Conservation (phyloP, 2,888 invertebrate genomes). For the Bellardia bayeri region DNA sequence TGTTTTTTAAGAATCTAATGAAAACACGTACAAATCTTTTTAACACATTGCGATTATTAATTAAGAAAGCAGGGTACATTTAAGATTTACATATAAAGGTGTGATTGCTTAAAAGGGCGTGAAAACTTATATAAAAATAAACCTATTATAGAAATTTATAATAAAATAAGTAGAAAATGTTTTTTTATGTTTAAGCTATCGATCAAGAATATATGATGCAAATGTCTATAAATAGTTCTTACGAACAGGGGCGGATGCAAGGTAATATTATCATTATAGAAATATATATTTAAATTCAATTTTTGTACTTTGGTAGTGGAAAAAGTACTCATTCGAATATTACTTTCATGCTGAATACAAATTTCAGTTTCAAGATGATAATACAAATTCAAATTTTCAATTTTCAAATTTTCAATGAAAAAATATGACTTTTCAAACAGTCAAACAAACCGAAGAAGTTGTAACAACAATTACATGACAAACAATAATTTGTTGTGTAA, state of each 20-base stretch:
- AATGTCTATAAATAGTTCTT: neutral
- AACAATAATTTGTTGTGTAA: constrained; percentile 18
- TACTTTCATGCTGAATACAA: too few species aligned
- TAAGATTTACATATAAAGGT: constrained; percentile 4
- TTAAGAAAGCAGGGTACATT: neutral
- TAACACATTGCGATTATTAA: neutral
- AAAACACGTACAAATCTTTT: constrained; percentile 6
- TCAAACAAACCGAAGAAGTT: neutral
- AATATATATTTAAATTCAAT: too few species aligned
- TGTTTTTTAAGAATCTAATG: neutral
- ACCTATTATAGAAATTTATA: neutral
- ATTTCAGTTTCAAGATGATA: too few species aligned
- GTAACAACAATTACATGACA: neutral
- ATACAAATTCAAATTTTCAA: too few species aligned
- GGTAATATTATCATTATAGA: too few species aligned
- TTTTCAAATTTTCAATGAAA: too few species aligned
- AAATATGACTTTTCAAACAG: neutral
- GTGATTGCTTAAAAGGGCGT: constrained; percentile 5
- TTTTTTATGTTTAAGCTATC: neutral
- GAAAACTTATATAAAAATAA: neutral
- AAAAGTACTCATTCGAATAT: too few species aligned
- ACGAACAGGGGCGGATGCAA: too few species aligned
- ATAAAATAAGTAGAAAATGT: neutral
- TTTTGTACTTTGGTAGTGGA: too few species aligned
- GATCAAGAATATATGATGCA: neutral